Base-by-base conservation (phyloP, 92 coral and sea anemone species). In the Phenganax subtilis region DNA sequence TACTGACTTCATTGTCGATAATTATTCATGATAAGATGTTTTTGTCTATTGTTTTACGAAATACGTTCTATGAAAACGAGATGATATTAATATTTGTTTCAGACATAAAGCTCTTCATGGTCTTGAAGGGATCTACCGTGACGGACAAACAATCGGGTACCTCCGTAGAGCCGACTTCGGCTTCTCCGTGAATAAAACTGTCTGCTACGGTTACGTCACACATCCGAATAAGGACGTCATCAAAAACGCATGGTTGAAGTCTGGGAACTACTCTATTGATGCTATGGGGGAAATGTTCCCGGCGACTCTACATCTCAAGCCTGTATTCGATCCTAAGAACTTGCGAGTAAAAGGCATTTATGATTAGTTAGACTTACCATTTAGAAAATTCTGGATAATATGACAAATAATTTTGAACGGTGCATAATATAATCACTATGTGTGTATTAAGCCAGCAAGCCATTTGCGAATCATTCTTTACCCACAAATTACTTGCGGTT, bases 121-220 rank as follows among this genome's bases (percentile, higher is more conserved):
- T 57, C 89, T 92, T 30, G 98, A 94, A 85, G 98, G 96, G 56
- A 87, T 94, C 15, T 87, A 89, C 80, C 92, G 98, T 12, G 88
- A 92, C 80, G 87, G 83, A 4, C 85, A 90, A 57, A 90, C 91
- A 9, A 91, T 91, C 20, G 98, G 98, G 12, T 94, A 92, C 72
- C 85, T 94, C 59, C 93, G 98, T 10, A 89, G 98, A 51, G 98
- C 97, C 51, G 98, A 94, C 60, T 94, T 80, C 84, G 97, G 98
- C 54, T 91, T 86, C 86, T 90, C 91, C 6, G 76, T 94, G 27
- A 86, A 85, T 75, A 92, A 94, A 64, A 92, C 92, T 65, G 66
- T 94, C 67, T 96, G 90, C 20, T 92, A 94, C 67, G 98, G 98
- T 20, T 94, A 94, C 80, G 87, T 94, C 77, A 82, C 66, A 62